Conservation (phyloP, 2,797 vertebrate species). For the Melanotaenia pygmaea region DNA sequence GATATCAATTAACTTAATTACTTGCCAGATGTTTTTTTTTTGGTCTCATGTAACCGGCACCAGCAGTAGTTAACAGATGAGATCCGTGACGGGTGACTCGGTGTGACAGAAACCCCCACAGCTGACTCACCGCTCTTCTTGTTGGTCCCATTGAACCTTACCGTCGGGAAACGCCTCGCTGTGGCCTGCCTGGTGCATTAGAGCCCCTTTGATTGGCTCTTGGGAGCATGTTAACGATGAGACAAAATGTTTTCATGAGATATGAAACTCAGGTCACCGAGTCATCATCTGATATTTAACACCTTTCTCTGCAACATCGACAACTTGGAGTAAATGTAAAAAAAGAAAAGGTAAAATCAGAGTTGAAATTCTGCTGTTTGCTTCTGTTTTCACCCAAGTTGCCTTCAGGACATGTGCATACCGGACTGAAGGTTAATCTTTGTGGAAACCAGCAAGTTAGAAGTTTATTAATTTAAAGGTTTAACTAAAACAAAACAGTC, state of each 20-base stretch:
- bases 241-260: too few species aligned
- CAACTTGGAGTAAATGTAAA: neutral
- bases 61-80: neutral
- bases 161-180: constrained; percentile 40
- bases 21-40: too few species aligned
- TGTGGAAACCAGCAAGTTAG: neutral
- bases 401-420: neutral
- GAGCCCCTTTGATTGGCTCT: neutral
- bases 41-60: neutral
- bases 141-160: neutral
- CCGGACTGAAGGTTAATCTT: neutral
- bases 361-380: neutral
- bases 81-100: constrained; percentile 61
- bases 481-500: too few species aligned
- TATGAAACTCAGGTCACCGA: neutral
- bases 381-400: too few species aligned
- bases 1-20: too few species aligned
- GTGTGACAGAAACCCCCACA: constrained; percentile 45
- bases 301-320: neutral
- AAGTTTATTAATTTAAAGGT: too few species aligned
- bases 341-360: too few species aligned
- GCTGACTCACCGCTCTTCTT: constrained; percentile 51
- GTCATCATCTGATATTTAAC: neutral
- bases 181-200: neutral
- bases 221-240: neutral